Base-by-base conservation (phyloP, 2,113 vertebrate species). In the Ctenodactylus gundi region DNA sequence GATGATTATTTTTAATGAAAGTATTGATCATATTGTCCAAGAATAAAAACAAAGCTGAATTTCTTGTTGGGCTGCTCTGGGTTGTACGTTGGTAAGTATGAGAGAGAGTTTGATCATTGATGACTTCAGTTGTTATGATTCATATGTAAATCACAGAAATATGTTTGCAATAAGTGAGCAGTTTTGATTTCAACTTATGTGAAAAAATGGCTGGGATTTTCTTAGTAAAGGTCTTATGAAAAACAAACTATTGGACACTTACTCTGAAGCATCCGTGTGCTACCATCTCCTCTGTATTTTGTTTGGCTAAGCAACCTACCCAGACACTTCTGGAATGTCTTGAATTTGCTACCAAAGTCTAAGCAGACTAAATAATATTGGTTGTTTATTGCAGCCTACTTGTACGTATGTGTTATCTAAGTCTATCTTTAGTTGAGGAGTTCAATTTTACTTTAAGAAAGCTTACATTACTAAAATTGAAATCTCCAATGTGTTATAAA, bases 331-430 rank as follows among this genome's bases (percentile, higher is more conserved):
- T 49, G 23, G 36, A 89, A 36, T 75, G 31, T 75, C 12, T 78
- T 75, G 39, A 65, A 68, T 89, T 90, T 93, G 39, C 31, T 94
- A 82, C 86, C 64, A 70, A 64, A 78, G 23, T 91, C 7, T 89
- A 39, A 68, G 34, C 8, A 88, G 34, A 1, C 46, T 88, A 94
- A 80, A 51, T n/a, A 77, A 87, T 82, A 68, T 46, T 49, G 46
- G 44, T 73, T 46, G 13, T 7, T 31, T 46, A 73, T 49, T 49
- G 29, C 17, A 34, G 13, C 21, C 39, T 39, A 39, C n/a, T 82
- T 68, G 85, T 0, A 9, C 14, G 53, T 89, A 36, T 13, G 23
- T 12, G 10, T 3, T 4, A 75, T 70, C 27, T 64, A 72, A 92
- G 57, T 91, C 39, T 64, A 29, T 62, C 91, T 31, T 60, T 92